These are phyloP conservation scores for Xenopus borealis DNA, from an alignment of 2,113 vertebrate genomes.

Conservation along the genomic window DNA sequence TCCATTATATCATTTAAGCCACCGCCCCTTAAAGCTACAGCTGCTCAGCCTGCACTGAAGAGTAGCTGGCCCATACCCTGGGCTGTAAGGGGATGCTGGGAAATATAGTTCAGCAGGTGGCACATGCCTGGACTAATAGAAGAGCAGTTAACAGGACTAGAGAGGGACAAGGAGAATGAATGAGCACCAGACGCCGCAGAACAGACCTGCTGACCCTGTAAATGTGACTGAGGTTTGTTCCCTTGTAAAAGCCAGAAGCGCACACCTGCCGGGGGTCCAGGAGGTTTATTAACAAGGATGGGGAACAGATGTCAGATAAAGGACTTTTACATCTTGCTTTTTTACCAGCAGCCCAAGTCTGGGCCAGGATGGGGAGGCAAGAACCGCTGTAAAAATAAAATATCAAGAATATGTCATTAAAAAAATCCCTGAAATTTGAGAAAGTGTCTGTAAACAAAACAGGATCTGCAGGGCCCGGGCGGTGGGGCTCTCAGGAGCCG, in stretches of 20 bases:
- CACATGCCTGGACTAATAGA: too few relatives aligned
- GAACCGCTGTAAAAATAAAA: slow-evolving; percentile 47
- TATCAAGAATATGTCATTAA: neutral
- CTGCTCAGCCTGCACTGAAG: too few relatives aligned
- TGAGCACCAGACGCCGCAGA: neutral
- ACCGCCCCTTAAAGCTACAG: too few relatives aligned
- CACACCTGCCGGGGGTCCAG: slow-evolving; percentile 54
- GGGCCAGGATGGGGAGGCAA: slow-evolving; percentile 45
- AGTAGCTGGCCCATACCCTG: too few relatives aligned
- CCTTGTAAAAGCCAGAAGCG: slow-evolving; percentile 53
- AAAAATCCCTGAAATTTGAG: slow-evolving; percentile 48
- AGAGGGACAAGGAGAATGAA: too few relatives aligned
- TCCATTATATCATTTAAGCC: too few relatives aligned
- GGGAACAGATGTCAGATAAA: slow-evolving; percentile 50
- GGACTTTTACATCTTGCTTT: slow-evolving; percentile 47
- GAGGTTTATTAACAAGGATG: slow-evolving; percentile 47
- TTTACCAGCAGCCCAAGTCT: slow-evolving; percentile 48
- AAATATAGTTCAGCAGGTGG: too few relatives aligned
- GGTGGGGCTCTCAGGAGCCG: neutral
- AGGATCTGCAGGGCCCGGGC: slow-evolving; percentile 30
- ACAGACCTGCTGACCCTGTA: slow-evolving; percentile 9
- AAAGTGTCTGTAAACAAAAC: slow-evolving; percentile 55
- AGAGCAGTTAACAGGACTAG: too few relatives aligned
- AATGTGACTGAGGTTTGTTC: slow-evolving; percentile 38
- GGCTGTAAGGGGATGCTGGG: too few relatives aligned